Evolutionary conservation across 2,888 invertebrate genomes (phyloP), one percentile per base, ranked within the genome.

Genomic region (Timema cristinae): DNA sequence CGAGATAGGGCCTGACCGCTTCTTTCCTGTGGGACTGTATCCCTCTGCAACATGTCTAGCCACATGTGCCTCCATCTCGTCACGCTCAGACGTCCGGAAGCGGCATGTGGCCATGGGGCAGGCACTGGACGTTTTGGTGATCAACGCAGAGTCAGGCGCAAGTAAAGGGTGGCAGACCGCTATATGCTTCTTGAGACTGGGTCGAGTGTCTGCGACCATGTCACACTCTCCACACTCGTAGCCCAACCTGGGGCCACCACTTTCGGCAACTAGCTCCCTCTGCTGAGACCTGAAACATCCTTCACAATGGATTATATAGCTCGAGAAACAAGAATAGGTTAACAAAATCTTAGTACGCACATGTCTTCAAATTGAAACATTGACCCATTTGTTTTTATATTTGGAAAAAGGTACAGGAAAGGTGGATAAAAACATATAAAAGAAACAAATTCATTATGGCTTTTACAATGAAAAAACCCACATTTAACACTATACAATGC

Each of bases 151-250:
- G 66, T 77, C 78, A 7, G 75, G 74, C 13, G 72, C 76, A 16
- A 72, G 73, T 6, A 76, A 69, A 51, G 81, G 81, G 77, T 84
- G 84, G 69, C 79, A 79, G 66, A 81, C 80, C 48, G 79, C 78
- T 54, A 83, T 80, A 75, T 84, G 84, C 71, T 83, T 84, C 73
- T 81, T 80, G 13, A 84, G 76, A 11, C 82, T 80, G 8, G 82
- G 82, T 73, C 83, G 79, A 69, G 83, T 84, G 7, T 81, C 79
- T 9, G 82, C 81, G 9, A 83, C 79, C 11, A 81, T 77, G 50
- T 82, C 82, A 76, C 83, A 84, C 51, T 82, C 81, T 15, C 82
- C 82, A 72, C 83, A 84, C 52, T 83, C 82, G 75, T 82, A 84
- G 32, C 82, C 82, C 69, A 81, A 81, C 73, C 81, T 81, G 71